Conservation (phyloP, 1,140 invertebrate species). For the Pseudomyrmex dendroicus region DNA sequence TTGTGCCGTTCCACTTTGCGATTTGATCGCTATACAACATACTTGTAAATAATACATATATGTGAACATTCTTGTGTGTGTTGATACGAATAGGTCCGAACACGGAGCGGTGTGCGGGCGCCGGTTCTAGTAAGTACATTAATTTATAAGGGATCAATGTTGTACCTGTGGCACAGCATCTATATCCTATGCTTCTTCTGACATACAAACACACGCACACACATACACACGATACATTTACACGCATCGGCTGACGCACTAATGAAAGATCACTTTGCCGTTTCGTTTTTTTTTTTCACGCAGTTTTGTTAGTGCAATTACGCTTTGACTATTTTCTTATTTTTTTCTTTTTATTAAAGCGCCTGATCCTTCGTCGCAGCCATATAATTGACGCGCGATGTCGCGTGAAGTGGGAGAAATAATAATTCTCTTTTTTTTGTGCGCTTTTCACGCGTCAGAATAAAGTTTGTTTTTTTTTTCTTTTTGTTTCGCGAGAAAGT, state of each 20-base stretch:
- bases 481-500: background rate
- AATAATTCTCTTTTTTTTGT: background rate
- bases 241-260: conserved; percentile 19
- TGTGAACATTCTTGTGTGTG: conserved; percentile 84
- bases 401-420: background rate
- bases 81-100: conserved; percentile 86
- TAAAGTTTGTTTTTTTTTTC: conserved; percentile 2
- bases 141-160: conserved; percentile 62
- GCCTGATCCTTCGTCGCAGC: background rate
- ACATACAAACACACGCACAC: background rate
- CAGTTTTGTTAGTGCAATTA: conserved; percentile 13
- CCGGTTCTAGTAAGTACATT: conserved; percentile 86
- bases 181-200: conserved; percentile 44
- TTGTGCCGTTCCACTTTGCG: conserved; percentile 62
- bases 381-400: background rate
- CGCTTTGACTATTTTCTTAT: background rate
- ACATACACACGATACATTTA: conserved; percentile 4
- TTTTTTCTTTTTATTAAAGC: background rate
- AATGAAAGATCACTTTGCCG: conserved; percentile 44
- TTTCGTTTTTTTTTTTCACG: background rate
- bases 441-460: background rate
- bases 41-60: conserved; percentile 84
- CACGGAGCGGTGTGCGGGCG: conserved; percentile 85
- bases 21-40: conserved; percentile 68
- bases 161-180: conserved; percentile 53